A percentile compares a stretch with the other conserved stretches of the same genome.
phyloP scores from a whole-genome alignment of 2,888 invertebrate genomes.

The Diploptera punctata region DNA sequence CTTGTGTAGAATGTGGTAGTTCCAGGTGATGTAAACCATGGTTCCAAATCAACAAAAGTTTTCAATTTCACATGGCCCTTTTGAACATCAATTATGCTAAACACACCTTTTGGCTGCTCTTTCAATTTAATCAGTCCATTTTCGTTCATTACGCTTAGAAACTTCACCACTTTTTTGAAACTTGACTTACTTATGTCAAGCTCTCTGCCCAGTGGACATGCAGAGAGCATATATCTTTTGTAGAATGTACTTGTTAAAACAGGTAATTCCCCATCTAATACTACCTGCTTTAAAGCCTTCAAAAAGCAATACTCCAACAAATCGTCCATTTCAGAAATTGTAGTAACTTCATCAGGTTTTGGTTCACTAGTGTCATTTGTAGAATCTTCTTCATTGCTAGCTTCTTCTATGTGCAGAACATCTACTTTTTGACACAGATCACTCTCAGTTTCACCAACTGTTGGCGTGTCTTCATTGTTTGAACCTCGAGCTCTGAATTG shows the following conservation, averaged over 20 bases:
- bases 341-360: neutral
- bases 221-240: constrained; percentile 69
- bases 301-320: constrained; percentile 78
- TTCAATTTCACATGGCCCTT: no score
- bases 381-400: neutral
- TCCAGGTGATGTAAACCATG: no score
- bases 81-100: no score
- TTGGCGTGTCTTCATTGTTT: no score
- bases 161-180: constrained; percentile 87
- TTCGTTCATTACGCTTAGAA: constrained; percentile 78
- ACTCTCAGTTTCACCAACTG: no score
- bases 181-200: constrained; percentile 89
- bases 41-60: no score
- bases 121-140: constrained; percentile 52
- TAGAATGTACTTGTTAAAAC: constrained; percentile 83
- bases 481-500: no score
- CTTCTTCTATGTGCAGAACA: no score
- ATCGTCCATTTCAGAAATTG: constrained; percentile 78
- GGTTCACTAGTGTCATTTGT: no score
- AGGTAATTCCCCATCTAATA: constrained; percentile 75
- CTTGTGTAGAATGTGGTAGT: no score
- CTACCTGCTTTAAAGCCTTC: constrained; percentile 76
- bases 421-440: no score
- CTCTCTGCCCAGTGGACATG: constrained; percentile 70
- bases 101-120: constrained; percentile 75